phyloP scores from a whole-genome alignment of 2,113 vertebrate genomes.

The Limanda limanda region DNA sequence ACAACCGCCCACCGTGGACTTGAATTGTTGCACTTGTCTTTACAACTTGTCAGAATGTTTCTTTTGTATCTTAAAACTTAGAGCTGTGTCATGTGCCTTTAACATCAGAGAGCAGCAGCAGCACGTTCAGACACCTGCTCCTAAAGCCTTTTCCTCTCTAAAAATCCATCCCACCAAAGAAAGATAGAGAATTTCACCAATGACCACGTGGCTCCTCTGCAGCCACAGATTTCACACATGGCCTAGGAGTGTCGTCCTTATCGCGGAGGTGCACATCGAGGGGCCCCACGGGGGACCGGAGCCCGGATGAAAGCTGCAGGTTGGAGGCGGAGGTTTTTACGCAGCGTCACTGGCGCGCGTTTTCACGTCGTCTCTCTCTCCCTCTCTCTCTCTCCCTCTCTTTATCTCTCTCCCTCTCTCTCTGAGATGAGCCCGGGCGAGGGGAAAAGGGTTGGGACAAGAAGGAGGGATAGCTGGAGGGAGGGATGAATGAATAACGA shows the following conservation, averaged over 20 bases:
- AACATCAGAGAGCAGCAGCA: constrained; percentile 46
- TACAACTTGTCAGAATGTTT: neutral
- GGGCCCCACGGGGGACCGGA: constrained; percentile 38
- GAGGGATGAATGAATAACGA: constrained; percentile 79
- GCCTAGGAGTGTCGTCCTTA: constrained; percentile 29
- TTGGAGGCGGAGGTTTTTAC: constrained; percentile 46
- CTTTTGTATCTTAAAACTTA: constrained; percentile 4
- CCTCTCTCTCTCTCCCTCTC: constrained; percentile 10
- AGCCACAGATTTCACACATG: constrained; percentile 20
- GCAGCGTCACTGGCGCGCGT: constrained; percentile 49
- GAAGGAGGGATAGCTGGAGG: constrained; percentile 73
- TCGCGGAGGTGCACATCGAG: constrained; percentile 20
- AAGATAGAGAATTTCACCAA: neutral
- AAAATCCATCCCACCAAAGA: constrained; percentile 15
- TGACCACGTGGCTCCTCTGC: constrained; percentile 20
- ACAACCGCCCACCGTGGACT: neutral
- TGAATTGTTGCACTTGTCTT: neutral
- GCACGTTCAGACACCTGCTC: constrained; percentile 66
- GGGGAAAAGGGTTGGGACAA: constrained; percentile 64
- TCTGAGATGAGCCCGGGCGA: constrained; percentile 49
- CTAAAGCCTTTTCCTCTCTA: constrained; percentile 5
- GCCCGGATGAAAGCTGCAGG: constrained; percentile 46
- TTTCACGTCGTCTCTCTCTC: neutral
- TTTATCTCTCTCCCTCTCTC: constrained; percentile 29
- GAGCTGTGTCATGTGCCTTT: constrained; percentile 53